Evolutionary conservation across 1,140 invertebrate species (phyloP).

Genomic region (Phortica variegata): DNA sequence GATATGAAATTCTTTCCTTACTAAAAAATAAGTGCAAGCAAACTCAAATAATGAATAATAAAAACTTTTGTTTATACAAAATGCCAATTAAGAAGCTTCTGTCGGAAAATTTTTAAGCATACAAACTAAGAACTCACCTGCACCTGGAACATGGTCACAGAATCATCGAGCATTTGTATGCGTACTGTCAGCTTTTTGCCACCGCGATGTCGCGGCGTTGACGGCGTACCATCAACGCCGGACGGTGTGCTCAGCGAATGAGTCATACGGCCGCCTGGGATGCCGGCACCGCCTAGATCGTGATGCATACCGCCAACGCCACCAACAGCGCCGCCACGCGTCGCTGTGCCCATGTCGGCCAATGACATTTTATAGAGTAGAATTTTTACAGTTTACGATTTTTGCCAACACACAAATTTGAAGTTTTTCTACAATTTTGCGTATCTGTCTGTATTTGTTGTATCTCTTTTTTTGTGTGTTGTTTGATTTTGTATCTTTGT

Average conservation of each 20-base stretch:
- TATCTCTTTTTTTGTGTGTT: not conserved
- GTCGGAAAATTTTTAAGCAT: no score
- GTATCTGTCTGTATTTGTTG: not conserved
- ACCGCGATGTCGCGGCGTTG: constrained; percentile 71
- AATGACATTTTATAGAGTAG: constrained; percentile 55
- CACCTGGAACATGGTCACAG: constrained; percentile 86
- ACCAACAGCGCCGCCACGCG: constrained; percentile 29
- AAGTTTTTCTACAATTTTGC: not conserved
- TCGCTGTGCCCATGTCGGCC: constrained; percentile 51
- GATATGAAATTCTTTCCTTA: no score
- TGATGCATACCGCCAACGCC: constrained; percentile 6
- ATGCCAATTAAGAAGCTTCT: no score
- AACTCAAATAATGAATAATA: no score
- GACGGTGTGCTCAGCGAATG: constrained; percentile 81
- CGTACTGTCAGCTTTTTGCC: constrained; percentile 85
- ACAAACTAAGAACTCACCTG: constrained; percentile 65
- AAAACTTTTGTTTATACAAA: no score
- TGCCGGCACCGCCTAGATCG: constrained; percentile 14
- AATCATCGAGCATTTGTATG: constrained; percentile 86
- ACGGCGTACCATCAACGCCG: constrained; percentile 75
- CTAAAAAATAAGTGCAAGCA: no score
- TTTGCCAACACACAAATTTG: constrained; percentile 4
- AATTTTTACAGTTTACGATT: constrained; percentile 38
- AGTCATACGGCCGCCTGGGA: constrained; percentile 65
- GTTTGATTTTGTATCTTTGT: no score